Evolutionary conservation across 2,888 invertebrate species (phyloP).

Genomic region (Thyatira batis): DNA sequence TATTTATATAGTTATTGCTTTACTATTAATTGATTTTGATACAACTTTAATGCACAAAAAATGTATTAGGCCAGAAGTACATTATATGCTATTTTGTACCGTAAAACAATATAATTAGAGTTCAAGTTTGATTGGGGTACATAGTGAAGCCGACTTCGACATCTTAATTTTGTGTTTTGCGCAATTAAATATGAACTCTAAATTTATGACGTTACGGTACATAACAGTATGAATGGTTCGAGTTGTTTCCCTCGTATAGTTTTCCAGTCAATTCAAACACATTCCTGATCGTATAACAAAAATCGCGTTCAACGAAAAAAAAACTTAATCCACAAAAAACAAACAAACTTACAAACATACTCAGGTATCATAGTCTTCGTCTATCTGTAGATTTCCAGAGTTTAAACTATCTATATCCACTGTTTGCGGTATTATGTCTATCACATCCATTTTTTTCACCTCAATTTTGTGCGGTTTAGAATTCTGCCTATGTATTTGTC

Average conservation of each 20-base stretch:
- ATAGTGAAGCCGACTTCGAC: too few relatives aligned
- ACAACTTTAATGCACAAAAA: too few relatives aligned
- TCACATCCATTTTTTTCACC: slow-evolving; percentile 28
- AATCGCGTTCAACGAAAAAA: slow-evolving; percentile 35
- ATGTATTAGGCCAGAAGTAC: too few relatives aligned
- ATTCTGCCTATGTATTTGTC: slow-evolving; percentile 54
- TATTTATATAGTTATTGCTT: too few relatives aligned
- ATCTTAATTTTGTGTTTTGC: too few relatives aligned
- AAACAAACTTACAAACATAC: slow-evolving; percentile 50
- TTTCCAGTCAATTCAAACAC: background rate
- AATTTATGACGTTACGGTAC: too few relatives aligned
- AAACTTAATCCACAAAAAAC: slow-evolving; percentile 37
- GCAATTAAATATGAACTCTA: too few relatives aligned
- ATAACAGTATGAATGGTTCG: too few relatives aligned
- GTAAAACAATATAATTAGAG: too few relatives aligned
- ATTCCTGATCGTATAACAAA: slow-evolving; percentile 30
- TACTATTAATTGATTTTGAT: too few relatives aligned
- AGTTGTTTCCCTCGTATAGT: background rate
- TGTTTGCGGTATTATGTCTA: slow-evolving; percentile 27
- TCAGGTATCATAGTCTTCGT: slow-evolving; percentile 82
- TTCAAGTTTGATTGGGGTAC: too few relatives aligned
- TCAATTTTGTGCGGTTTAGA: slow-evolving; percentile 60
- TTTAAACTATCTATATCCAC: slow-evolving; percentile 65
- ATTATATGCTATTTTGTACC: too few relatives aligned
- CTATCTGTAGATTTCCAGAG: slow-evolving; percentile 72